Percentiles rank a stretch among this genome's conserved stretches.
These are phyloP conservation scores for Holothuria leucospilota DNA, from an alignment of 53 echinoderm and acorn worm genomes.

Conservation along the genomic window DNA sequence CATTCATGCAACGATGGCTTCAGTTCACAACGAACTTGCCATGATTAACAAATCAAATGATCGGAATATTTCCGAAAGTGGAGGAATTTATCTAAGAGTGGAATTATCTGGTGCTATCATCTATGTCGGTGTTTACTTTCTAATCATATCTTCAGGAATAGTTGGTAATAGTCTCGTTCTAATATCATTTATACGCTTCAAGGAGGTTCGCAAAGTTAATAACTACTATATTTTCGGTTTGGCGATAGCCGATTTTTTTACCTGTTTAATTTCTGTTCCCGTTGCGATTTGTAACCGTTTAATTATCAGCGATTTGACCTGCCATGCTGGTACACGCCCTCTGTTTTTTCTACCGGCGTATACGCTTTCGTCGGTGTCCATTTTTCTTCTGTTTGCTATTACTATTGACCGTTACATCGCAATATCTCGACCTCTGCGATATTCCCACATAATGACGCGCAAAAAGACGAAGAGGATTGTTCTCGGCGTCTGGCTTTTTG, in stretches of 20 bases:
- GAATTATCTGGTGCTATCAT: background rate
- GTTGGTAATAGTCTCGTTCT: background rate
- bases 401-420: conserved; percentile 1
- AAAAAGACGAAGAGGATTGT: background rate
- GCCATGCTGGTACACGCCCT: background rate
- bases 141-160: background rate
- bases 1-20: no score
- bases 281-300: background rate
- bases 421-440: conserved; percentile 9
- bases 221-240: background rate
- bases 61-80: background rate
- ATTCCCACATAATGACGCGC: background rate
- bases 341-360: conserved; percentile 3
- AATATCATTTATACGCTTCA: background rate
- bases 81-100: background rate
- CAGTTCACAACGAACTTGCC: no score
- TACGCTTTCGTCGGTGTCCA: background rate
- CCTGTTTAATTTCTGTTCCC: background rate
- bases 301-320: background rate
- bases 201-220: background rate
- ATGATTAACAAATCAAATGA: no score
- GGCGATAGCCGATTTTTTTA: conserved; percentile 1
- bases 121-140: background rate
- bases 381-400: background rate
- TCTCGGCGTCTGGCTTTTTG: background rate